Conservation (phyloP, 2,888 invertebrate species). For the Scaptomyza caliginosa region DNA sequence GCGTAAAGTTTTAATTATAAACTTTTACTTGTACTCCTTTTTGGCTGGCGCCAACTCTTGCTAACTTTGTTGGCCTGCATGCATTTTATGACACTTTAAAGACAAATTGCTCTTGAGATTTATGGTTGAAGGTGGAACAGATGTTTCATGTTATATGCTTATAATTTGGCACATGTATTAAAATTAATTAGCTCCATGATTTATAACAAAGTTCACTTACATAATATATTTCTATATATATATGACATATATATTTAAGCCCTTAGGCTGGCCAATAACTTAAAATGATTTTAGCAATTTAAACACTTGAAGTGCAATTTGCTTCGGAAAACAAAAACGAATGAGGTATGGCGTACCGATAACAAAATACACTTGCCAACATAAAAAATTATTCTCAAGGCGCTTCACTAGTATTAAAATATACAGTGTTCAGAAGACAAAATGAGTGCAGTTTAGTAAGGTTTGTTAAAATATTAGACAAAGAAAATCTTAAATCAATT, state of each 20-base stretch:
- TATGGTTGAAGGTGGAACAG: slow-evolving; percentile 23
- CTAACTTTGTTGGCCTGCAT: slow-evolving; percentile 18
- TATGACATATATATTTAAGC: background rate
- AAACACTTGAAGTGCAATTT: background rate
- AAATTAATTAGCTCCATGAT: slow-evolving; percentile 39
- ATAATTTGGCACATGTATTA: slow-evolving; percentile 25
- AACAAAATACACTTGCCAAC: background rate
- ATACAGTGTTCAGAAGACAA: too few species aligned
- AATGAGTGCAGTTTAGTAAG: too few species aligned
- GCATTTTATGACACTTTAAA: slow-evolving; percentile 59
- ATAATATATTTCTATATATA: background rate
- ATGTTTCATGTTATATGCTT: slow-evolving; percentile 20
- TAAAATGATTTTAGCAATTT: slow-evolving; percentile 1
- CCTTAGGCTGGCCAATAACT: background rate
- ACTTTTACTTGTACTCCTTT: slow-evolving; percentile 58
- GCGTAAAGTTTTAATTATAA: slow-evolving; percentile 80
- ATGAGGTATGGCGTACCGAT: background rate
- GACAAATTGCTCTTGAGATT: slow-evolving; percentile 31
- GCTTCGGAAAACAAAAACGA: background rate
- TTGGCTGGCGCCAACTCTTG: slow-evolving; percentile 5
- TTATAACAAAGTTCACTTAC: slow-evolving; percentile 15
- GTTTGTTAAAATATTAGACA: too few species aligned
- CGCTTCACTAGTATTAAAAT: background rate
- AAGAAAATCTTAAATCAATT: too few species aligned
- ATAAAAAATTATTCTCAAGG: too few species aligned